Conservation (phyloP, 1,140 invertebrate species). For the Whitmania pigra region DNA sequence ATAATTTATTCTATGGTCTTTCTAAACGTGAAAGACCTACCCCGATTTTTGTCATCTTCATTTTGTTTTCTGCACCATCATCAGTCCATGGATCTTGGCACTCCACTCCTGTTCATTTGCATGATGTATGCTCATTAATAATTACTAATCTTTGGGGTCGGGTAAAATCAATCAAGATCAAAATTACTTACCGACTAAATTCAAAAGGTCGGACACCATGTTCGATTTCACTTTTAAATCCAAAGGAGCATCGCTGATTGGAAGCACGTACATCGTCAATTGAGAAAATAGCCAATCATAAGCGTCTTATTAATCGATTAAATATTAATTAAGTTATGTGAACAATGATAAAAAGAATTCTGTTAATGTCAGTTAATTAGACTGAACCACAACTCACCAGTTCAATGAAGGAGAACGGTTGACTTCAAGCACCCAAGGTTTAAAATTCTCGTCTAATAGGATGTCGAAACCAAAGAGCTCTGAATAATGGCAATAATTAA, state of each 20-base stretch:
- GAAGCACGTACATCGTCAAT: not conserved
- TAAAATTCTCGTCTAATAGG: slow-evolving; percentile 72
- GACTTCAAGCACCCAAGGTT: slow-evolving; percentile 77
- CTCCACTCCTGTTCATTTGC: slow-evolving; percentile 31
- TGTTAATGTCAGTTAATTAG: not conserved
- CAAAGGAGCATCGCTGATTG: slow-evolving; percentile 64
- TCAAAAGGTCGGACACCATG: slow-evolving; percentile 74
- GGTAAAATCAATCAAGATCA: not conserved
- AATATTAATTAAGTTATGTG: too few relatives aligned
- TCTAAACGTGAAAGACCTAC: too few relatives aligned
- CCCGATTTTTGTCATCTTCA: too few relatives aligned
- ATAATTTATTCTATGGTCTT: too few relatives aligned
- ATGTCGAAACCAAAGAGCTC: slow-evolving; percentile 94
- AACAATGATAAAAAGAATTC: not conserved
- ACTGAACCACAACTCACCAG: slow-evolving; percentile 40
- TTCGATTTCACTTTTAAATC: slow-evolving; percentile 84
- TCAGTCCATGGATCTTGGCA: slow-evolving; percentile 42
- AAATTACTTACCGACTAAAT: slow-evolving; percentile 60
- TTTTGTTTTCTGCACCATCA: slow-evolving; percentile 22
- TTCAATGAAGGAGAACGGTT: slow-evolving; percentile 85
- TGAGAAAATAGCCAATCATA: not conserved
- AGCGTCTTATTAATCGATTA: too few relatives aligned
- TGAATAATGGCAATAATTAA: too few relatives aligned
- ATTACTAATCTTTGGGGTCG: too few relatives aligned
- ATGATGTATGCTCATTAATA: too few relatives aligned